Conservation (phyloP, 2,797 vertebrate species). For the Leptoclinus maculatus region DNA sequence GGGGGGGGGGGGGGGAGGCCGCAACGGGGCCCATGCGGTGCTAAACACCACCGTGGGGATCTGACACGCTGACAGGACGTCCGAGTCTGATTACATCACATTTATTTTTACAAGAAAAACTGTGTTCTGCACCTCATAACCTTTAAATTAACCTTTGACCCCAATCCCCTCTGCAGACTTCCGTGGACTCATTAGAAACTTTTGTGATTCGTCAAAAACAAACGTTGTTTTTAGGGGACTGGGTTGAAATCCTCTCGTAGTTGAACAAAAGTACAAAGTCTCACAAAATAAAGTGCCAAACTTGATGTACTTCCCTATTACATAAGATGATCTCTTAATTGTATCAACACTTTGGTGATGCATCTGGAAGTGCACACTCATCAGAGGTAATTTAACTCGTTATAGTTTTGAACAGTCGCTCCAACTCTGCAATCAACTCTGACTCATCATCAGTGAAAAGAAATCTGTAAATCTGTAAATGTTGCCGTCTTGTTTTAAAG, state of each 20-base stretch:
- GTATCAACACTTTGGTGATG: conserved; percentile 38
- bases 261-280: background rate
- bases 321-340: conserved; percentile 31
- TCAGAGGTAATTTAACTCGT: conserved; percentile 48
- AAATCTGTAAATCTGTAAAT: background rate
- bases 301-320: background rate
- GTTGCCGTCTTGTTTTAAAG: background rate
- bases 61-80: conserved; percentile 36
- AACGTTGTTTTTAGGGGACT: too few species aligned
- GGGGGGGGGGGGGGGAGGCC: conserved; percentile 42
- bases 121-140: too few species aligned
- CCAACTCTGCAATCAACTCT: conserved; percentile 44
- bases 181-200: too few species aligned
- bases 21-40: conserved; percentile 8
- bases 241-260: too few species aligned
- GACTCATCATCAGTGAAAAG: background rate
- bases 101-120: background rate
- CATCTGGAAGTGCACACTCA: conserved; percentile 41
- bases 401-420: conserved; percentile 18
- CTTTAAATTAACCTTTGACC: too few species aligned
- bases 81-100: conserved; percentile 1
- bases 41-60: conserved; percentile 33
- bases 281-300: background rate
- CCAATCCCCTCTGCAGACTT: too few species aligned
- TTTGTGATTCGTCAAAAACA: too few species aligned